Evolutionary conservation across 2,113 vertebrate species (phyloP), one percentile per base, ranked within the genome.

Genomic region (Entomyzon cyanotis): DNA sequence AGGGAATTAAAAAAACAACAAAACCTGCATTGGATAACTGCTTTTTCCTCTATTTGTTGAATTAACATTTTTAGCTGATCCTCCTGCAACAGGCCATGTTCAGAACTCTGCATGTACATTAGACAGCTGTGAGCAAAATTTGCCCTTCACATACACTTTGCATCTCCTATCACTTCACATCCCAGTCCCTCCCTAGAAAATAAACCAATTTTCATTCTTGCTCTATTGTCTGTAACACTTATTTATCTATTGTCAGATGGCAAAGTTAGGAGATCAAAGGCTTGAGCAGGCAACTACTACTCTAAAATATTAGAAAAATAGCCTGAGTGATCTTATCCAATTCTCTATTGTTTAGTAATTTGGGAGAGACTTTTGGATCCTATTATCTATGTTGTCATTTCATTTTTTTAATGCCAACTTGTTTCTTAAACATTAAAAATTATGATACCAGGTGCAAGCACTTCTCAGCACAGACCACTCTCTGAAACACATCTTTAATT

Each of bases 351-450:
- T 90, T 92, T 56, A 30, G 49, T 85, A 74, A 65, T 80, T 93
- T 69, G n/a, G 69, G 82, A 90, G 42, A 59, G 41, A 89, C 52
- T 90, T 95, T 90, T 71, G 76, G 31, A 88, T 93, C 53, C 42
- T 75, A 70, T 52, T 91, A 33, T 81, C 71, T 92, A 52, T 27
- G 55, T 83, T 90, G 83, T 90, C 28, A 84, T 84, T 93, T 52
- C 13, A 70, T 88, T 94, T 92, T 93, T 84, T 64, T 62, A 89
- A 79, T 92, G 76, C 39, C 31, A 86, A 17, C 62, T 75, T 87
- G 44, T 89, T 95, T 95, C 86, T 96, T 96, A 91, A 94, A 91
- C 69, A 81, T 78, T 56, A 64, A 30, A 78, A 94, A 91, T 87
- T 78, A 89, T 1, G 5, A 71, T 71, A 79, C 80, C 95, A 96